Evolutionary conservation across 2,113 vertebrate species (phyloP), one percentile per base, ranked within the genome.

Genomic region (Megaleporinus macrocephalus): DNA sequence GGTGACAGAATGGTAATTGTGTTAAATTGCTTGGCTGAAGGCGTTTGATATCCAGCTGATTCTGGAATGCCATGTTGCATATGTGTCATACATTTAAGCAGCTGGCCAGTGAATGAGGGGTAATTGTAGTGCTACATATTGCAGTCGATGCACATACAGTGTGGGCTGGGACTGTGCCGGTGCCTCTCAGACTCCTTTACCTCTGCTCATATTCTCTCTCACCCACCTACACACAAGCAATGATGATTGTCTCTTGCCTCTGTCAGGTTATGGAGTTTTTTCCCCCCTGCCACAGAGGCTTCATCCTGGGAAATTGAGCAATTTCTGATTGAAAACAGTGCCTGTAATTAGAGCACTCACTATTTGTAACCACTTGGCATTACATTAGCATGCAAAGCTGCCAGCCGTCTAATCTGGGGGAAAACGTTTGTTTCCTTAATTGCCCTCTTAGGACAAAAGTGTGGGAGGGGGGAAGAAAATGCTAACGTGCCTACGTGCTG

Each of bases 401-500:
- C 92, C 89, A 95, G 92, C 89, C 92, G 88, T 92, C 92, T 96
- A 95, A 96, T 96, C 92, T 94, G 93, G 89, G 94, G 94, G 92
- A 95, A 95, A 95, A 94, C 92, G 93, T 93, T 96, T 95, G 91
- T 95, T 95, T 96, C 93, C 94, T 95, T 96, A 95, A 96, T 96
- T 96, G 94, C 93, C 93, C 94, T 97, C 95, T 95, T 91, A 95
- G 95, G 95, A 95, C 93, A 96, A 94, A 96, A 95, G 94, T 95
- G 91, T 89, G 93, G 88, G 88, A 73, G 88, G 87, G 87, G 83
- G 90, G 92, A 90, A 93, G 81, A 88, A 91, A 93, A 94, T 91
- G 90, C 91, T 93, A 93, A 91, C 92, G 87, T 93, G 86, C 91
- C 88, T 92, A 90, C 90, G 86, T 91, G 86, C 91, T 88, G 85